Evolutionary conservation across 2,113 vertebrate species (phyloP).

Genomic region (Accipiter virgatus): DNA sequence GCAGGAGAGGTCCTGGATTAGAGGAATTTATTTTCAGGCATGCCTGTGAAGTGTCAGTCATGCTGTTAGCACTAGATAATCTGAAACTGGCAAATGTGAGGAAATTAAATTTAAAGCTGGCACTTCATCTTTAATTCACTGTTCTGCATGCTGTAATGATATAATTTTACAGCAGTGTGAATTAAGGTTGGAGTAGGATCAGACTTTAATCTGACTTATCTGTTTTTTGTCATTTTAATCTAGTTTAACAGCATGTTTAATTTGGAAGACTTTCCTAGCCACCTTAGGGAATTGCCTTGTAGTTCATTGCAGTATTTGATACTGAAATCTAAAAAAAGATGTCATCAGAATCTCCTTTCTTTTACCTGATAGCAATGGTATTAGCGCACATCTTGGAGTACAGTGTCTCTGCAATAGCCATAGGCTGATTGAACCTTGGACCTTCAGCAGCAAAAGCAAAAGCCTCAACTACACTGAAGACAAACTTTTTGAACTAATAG

Average conservation of each 20-base stretch:
- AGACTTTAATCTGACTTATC: conserved; percentile 46
- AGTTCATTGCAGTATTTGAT: background rate
- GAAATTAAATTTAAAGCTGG: conserved; percentile 57
- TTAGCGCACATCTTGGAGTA: background rate
- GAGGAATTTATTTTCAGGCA: conserved; percentile 42
- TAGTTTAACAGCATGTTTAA: conserved; percentile 44
- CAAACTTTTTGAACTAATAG: background rate
- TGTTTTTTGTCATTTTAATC: conserved; percentile 48
- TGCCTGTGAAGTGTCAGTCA: conserved; percentile 43
- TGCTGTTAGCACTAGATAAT: conserved; percentile 45
- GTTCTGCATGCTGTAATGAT: conserved; percentile 44
- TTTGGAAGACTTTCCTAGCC: conserved; percentile 31
- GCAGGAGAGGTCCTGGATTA: conserved; percentile 7
- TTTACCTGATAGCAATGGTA: background rate
- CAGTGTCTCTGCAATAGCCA: background rate
- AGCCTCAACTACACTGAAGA: background rate
- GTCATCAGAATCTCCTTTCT: background rate
- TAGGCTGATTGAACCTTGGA: background rate
- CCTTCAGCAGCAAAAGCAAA: background rate
- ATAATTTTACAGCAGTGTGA: conserved; percentile 55
- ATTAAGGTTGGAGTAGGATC: conserved; percentile 54
- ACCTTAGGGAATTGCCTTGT: conserved; percentile 30
- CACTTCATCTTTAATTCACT: conserved; percentile 57
- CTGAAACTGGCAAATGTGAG: conserved; percentile 44
- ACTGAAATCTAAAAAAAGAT: background rate